These are phyloP conservation scores for Abscondita cerata DNA, from an alignment of 2,888 invertebrate species.

Conservation along the genomic window DNA sequence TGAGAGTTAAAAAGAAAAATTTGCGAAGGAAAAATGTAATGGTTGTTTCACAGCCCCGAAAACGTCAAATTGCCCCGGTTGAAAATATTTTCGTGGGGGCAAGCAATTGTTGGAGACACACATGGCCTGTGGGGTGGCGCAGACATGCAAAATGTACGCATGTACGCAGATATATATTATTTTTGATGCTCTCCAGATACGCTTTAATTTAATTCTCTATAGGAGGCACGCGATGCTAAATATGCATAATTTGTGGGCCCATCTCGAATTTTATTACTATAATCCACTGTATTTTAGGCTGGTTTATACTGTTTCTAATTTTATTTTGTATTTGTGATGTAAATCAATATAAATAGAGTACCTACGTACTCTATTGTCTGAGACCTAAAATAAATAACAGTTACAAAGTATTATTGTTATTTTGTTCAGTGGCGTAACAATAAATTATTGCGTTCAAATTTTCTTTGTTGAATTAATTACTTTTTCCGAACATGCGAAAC, in stretches of 20 bases:
- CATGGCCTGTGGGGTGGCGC: conserved; percentile 51
- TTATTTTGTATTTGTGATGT: conserved; percentile 35
- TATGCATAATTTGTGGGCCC: conserved; percentile 56
- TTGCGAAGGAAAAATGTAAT: too few relatives aligned
- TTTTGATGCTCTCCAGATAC: conserved; percentile 58
- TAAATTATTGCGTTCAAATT: not conserved
- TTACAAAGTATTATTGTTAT: too few relatives aligned
- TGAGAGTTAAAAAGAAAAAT: too few relatives aligned
- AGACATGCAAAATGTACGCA: conserved; percentile 54
- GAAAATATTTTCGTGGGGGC: conserved; percentile 21
- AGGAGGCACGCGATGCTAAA: conserved; percentile 56
- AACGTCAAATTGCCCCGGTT: conserved; percentile 16
- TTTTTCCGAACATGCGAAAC: conserved; percentile 2
- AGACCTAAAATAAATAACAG: too few relatives aligned
- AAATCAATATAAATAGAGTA: conserved; percentile 23
- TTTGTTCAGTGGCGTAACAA: too few relatives aligned
- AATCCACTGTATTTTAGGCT: conserved; percentile 49
- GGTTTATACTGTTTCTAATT: conserved; percentile 40
- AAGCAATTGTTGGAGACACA: conserved; percentile 46
- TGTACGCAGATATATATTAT: conserved; percentile 55
- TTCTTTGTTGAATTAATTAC: conserved; percentile 4
- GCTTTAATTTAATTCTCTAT: conserved; percentile 57
- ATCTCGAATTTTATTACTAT: conserved; percentile 53
- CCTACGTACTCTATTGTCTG: not conserved
- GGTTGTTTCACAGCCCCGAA: not conserved